A percentile compares a stretch with the other conserved stretches of the same genome.
Conservation (phyloP, 1,140 invertebrate genomes). For the Gryllus bimaculatus region DNA sequence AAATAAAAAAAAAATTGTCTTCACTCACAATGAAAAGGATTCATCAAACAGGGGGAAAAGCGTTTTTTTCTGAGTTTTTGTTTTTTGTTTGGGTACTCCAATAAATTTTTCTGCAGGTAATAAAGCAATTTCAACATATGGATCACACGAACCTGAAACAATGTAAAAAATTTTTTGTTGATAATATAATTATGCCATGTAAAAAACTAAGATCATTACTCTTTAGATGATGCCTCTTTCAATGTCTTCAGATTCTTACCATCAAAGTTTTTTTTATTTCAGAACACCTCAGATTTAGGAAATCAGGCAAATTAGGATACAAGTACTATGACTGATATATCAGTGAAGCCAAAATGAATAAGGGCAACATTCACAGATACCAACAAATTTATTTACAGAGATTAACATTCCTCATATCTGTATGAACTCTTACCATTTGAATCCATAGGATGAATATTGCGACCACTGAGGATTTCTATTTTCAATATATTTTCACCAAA, state of each 20-base stretch:
- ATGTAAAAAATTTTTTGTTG: conserved; percentile 9
- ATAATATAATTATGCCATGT: neutral
- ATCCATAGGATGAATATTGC: conserved; percentile 79
- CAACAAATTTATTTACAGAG: too few relatives aligned
- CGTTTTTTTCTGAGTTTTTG: conserved; percentile 84
- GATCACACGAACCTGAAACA: conserved; percentile 63
- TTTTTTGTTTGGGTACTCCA: conserved; percentile 61
- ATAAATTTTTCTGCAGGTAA: conserved; percentile 78
- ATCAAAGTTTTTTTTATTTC: too few relatives aligned
- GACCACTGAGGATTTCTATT: conserved; percentile 77
- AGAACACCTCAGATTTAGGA: too few relatives aligned
- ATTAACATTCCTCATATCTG: neutral
- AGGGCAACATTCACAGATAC: too few relatives aligned
- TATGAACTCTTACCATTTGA: conserved; percentile 61
- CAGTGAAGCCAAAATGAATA: too few relatives aligned
- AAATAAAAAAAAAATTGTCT: neutral
- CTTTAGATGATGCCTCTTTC: too few relatives aligned
- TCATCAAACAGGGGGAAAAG: conserved; percentile 91
- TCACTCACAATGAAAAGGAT: conserved; percentile 80
- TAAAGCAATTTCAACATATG: conserved; percentile 79
- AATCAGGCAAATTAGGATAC: too few relatives aligned
- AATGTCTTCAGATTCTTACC: too few relatives aligned
- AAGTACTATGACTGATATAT: too few relatives aligned
- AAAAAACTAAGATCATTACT: neutral
- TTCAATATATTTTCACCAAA: conserved; percentile 53